Conservation (phyloP, 2,888 invertebrate species). For the Ametastegia equiseti region DNA sequence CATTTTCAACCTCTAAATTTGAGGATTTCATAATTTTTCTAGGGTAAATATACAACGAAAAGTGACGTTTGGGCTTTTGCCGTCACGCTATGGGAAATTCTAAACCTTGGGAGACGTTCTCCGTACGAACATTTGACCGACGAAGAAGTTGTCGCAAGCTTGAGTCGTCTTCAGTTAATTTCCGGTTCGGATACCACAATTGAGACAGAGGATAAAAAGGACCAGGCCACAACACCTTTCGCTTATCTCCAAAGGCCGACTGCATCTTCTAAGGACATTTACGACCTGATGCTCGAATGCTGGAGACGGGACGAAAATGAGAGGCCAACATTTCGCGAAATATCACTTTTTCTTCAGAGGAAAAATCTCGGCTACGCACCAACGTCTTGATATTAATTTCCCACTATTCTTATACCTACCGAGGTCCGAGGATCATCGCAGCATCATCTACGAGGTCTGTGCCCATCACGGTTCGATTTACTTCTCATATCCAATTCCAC, state of each 20-base stretch:
- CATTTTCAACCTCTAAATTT: not conserved
- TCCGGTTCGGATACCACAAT: conserved; percentile 74
- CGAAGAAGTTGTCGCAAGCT: conserved; percentile 88
- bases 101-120: conserved; percentile 86
- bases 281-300: conserved; percentile 91
- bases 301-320: conserved; percentile 88
- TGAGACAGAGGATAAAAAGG: conserved; percentile 56
- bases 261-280: conserved; percentile 88
- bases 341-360: conserved; percentile 88
- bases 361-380: conserved; percentile 82
- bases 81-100: conserved; percentile 91
- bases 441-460: too few species aligned
- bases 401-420: too few species aligned
- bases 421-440: too few species aligned
- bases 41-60: conserved; percentile 92
- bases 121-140: conserved; percentile 89
- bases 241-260: conserved; percentile 82
- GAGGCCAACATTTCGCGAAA: conserved; percentile 88
- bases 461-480: too few species aligned
- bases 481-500: too few species aligned
- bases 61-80: conserved; percentile 96
- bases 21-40: conserved; percentile 58
- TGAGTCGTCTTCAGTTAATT: conserved; percentile 84
- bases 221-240: conserved; percentile 74
- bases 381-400: conserved; percentile 73